Conservation (phyloP, 2,888 invertebrate species). For the Yponomeuta sedellus region DNA sequence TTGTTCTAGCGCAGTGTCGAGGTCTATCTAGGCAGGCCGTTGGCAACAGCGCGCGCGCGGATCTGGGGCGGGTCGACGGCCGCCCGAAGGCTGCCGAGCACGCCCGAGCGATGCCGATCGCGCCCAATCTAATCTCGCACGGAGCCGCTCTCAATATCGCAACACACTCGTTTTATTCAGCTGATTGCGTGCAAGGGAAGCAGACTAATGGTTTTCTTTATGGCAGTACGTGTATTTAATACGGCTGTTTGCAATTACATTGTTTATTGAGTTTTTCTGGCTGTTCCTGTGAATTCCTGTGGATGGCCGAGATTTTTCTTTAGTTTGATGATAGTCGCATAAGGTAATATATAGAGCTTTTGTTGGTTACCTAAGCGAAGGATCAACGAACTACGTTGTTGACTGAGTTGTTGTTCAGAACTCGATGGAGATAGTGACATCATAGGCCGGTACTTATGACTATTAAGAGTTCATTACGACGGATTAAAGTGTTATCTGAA, state of each 20-base stretch:
- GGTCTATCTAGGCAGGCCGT: conserved; percentile 10
- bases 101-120: conserved; percentile 28
- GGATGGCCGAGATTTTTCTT: no score
- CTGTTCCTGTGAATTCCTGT: background rate
- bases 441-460: background rate
- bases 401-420: background rate
- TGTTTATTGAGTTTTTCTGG: background rate
- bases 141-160: conserved; percentile 6
- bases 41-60: conserved; percentile 18
- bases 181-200: conserved; percentile 5
- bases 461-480: no score
- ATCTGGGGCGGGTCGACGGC: conserved; percentile 21
- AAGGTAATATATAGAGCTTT: no score
- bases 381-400: background rate
- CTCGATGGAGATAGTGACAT: background rate
- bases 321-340: no score
- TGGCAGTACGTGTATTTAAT: background rate
- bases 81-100: conserved; percentile 23
- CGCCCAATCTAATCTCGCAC: conserved; percentile 20
- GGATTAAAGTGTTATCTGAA: no score
- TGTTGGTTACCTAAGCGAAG: background rate
- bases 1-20: background rate
- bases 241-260: background rate
- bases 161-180: conserved; percentile 9
- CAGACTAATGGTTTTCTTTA: background rate